Conservation (phyloP, 2,888 invertebrate genomes). For the Branchellion lobata region DNA sequence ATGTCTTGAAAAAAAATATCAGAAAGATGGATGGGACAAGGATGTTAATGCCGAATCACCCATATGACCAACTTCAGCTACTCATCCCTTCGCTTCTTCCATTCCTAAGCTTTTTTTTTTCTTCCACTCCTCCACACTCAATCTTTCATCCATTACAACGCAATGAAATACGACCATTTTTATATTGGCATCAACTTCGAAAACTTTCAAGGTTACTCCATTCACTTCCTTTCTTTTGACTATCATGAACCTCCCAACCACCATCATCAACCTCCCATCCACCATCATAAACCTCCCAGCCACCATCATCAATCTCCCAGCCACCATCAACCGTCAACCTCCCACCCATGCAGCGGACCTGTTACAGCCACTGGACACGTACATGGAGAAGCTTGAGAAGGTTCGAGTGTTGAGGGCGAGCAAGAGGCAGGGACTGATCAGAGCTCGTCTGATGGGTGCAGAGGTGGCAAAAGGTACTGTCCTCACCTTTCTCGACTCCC, state of each 20-base stretch:
- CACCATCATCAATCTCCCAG: background rate
- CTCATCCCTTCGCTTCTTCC: too few relatives aligned
- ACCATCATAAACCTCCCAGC: background rate
- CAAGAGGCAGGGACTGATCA: conserved; percentile 85
- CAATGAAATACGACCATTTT: too few relatives aligned
- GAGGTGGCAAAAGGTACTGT: conserved; percentile 81
- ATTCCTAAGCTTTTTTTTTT: too few relatives aligned
- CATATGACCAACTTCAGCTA: too few relatives aligned
- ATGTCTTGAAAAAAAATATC: too few relatives aligned
- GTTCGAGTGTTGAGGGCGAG: conserved; percentile 86
- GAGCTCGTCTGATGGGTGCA: conserved; percentile 87
- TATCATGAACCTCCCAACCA: background rate
- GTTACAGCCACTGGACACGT: conserved; percentile 86
- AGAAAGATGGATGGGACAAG: too few relatives aligned
- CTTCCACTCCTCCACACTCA: too few relatives aligned
- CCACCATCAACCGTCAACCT: background rate
- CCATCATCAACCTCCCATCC: background rate
- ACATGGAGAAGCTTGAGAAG: conserved; percentile 79
- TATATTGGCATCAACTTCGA: too few relatives aligned
- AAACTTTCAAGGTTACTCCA: too few relatives aligned
- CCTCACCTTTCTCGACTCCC: conserved; percentile 94
- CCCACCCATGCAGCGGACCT: conserved; percentile 74
- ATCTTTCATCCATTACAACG: too few relatives aligned
- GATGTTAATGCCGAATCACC: too few relatives aligned
- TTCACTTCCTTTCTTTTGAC: background rate